Evolutionary conservation across 92 coral and sea anemone genomes (phyloP).

Genomic region (Epizoanthus illoricatus): DNA sequence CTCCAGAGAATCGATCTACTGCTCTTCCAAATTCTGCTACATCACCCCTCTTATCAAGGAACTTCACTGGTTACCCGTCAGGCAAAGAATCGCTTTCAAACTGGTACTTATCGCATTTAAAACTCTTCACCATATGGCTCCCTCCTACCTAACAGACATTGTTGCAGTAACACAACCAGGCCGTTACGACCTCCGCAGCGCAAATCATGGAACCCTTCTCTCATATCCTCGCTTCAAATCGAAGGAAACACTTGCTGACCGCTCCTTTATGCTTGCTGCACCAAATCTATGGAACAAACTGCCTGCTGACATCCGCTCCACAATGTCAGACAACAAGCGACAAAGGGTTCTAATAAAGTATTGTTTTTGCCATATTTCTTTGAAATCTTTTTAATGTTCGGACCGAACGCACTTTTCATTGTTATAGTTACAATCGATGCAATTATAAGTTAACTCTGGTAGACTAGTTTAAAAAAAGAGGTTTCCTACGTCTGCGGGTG

Average conservation of each 20-base stretch:
- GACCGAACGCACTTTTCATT: too few species aligned
- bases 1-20: constrained; percentile 26
- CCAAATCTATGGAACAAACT: too few species aligned
- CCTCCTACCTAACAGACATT: constrained; percentile 13
- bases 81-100: constrained; percentile 32
- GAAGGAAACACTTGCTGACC: constrained; percentile 26
- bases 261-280: constrained; percentile 45
- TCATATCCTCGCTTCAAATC: background rate
- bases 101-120: constrained; percentile 34
- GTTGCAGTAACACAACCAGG: background rate
- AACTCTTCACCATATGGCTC: constrained; percentile 26
- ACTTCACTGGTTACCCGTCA: constrained; percentile 41
- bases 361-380: too few species aligned
- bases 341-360: too few species aligned
- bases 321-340: too few species aligned
- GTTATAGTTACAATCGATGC: too few species aligned
- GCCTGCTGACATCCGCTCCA: constrained; percentile 28
- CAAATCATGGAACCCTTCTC: constrained; percentile 3
- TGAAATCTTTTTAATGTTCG: too few species aligned
- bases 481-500: too few species aligned
- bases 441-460: too few species aligned
- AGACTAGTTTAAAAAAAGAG: too few species aligned
- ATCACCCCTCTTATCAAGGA: constrained; percentile 33
- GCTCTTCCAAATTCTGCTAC: constrained; percentile 17
- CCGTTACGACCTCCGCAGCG: too few species aligned